phyloP scores from a whole-genome alignment of 2,888 invertebrate genomes.

The Neoscelio sp. region DNA sequence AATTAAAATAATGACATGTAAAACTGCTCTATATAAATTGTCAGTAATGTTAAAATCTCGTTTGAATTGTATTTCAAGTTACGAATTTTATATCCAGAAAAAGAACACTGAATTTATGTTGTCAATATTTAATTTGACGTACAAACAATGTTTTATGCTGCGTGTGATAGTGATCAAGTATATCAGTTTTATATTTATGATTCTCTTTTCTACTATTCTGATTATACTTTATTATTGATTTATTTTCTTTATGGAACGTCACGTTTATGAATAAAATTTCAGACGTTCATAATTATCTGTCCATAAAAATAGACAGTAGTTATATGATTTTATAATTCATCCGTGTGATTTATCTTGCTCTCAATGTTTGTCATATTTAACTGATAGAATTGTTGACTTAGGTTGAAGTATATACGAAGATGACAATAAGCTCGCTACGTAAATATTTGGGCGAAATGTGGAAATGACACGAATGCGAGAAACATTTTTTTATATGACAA shows the following conservation, averaged over 20 bases:
- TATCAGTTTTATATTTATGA: neutral
- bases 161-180: constrained; percentile 23
- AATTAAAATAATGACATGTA: constrained; percentile 20
- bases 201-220: constrained; percentile 1
- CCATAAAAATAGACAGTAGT: constrained; percentile 33
- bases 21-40: neutral
- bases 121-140: constrained; percentile 19
- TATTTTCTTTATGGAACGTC: neutral
- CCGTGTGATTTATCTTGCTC: constrained; percentile 48
- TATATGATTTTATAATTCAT: constrained; percentile 43
- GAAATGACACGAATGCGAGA: constrained; percentile 57
- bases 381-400: constrained; percentile 64
- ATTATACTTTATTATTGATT: constrained; percentile 5
- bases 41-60: neutral
- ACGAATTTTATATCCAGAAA: constrained; percentile 10
- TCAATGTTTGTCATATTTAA: constrained; percentile 59
- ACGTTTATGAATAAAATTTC: constrained; percentile 13
- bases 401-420: constrained; percentile 54
- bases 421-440: constrained; percentile 60
- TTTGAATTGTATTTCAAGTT: neutral
- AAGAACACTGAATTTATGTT: constrained; percentile 8
- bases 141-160: constrained; percentile 13
- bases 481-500: constrained; percentile 26
- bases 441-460: constrained; percentile 59
- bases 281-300: constrained; percentile 11